A percentile compares a stretch with the other conserved stretches of the same genome.
Conservation (phyloP, 1,140 invertebrate species). For the Gonatopus flavifemur region DNA sequence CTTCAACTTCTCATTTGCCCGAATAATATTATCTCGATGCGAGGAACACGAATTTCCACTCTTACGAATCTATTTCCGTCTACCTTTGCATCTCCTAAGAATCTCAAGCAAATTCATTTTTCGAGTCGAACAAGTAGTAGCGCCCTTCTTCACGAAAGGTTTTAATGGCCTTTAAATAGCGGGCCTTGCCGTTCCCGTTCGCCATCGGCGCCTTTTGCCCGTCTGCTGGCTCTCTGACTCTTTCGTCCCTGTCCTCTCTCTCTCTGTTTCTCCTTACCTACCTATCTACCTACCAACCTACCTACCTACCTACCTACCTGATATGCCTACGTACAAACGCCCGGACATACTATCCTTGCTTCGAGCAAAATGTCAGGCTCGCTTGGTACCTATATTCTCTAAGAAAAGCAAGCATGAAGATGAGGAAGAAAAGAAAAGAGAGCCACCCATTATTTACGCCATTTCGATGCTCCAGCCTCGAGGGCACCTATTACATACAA, state of each 20-base stretch:
- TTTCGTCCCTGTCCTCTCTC: neutral
- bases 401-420: slow-evolving; percentile 20
- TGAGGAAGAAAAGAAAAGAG: slow-evolving; percentile 8
- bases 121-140: slow-evolving; percentile 1
- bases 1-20: too few relatives aligned
- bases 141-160: slow-evolving; percentile 7
- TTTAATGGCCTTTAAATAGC: slow-evolving; percentile 25
- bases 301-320: neutral
- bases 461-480: slow-evolving; percentile 15
- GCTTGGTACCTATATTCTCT: slow-evolving; percentile 11
- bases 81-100: neutral
- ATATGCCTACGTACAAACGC: too few relatives aligned
- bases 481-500: slow-evolving; percentile 17
- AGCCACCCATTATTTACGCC: slow-evolving; percentile 24
- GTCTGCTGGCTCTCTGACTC: too few relatives aligned
- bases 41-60: neutral
- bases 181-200: slow-evolving; percentile 2
- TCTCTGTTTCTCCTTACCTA: too few relatives aligned
- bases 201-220: neutral
- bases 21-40: too few relatives aligned
- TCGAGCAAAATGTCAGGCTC: slow-evolving; percentile 16
- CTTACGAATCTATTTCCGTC: slow-evolving; percentile 12
- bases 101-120: slow-evolving; percentile 20
- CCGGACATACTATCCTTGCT: slow-evolving; percentile 7
- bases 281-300: neutral